These are phyloP conservation scores for Microplitis mediator DNA, from an alignment of 1,140 invertebrate genomes.

Conservation along the genomic window DNA sequence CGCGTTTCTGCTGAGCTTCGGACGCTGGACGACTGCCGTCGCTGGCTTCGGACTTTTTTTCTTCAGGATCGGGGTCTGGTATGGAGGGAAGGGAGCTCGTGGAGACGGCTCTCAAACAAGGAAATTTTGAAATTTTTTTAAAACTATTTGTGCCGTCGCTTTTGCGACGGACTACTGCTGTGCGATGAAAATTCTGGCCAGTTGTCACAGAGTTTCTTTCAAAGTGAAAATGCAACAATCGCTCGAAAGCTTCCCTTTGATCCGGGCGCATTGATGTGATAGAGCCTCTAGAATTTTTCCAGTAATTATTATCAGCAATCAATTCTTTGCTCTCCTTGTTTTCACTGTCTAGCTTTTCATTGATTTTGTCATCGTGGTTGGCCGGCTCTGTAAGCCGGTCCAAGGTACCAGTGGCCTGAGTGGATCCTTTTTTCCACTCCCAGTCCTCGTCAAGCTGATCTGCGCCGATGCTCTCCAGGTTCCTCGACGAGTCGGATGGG, in stretches of 20 bases:
- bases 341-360: background rate
- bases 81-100: background rate
- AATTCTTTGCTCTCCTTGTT: background rate
- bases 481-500: slow-evolving; percentile 34
- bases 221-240: slow-evolving; percentile 18
- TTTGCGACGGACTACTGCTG: background rate
- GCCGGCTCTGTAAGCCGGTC: background rate
- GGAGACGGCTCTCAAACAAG: background rate
- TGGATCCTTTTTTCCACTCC: slow-evolving; percentile 16
- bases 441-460: slow-evolving; percentile 24
- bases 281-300: background rate
- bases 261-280: slow-evolving; percentile 16
- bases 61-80: background rate
- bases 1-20: background rate
- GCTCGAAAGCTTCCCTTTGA: slow-evolving; percentile 15
- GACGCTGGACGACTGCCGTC: too few species aligned
- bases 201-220: background rate
- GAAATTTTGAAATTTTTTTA: background rate
- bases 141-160: background rate
- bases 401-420: background rate
- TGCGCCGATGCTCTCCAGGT: slow-evolving; percentile 4
- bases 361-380: background rate
- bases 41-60: background rate
- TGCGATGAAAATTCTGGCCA: background rate
- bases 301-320: background rate